Evolutionary conservation across 1,140 invertebrate genomes (phyloP).

Genomic region (Leptoteleia sp.): DNA sequence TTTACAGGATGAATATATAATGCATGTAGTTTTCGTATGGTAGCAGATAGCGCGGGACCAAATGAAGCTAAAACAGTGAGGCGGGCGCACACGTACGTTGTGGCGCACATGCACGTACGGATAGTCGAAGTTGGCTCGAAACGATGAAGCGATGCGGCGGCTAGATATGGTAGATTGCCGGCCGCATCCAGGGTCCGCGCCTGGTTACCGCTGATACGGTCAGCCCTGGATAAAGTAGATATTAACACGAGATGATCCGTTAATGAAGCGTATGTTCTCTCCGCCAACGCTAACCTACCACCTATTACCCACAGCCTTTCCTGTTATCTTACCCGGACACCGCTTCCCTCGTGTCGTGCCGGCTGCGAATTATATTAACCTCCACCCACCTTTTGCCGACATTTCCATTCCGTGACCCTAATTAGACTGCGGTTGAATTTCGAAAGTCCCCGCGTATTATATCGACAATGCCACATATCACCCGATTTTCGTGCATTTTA

Average conservation of each 20-base stretch:
- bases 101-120: constrained; percentile 22
- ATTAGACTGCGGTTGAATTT: constrained; percentile 66
- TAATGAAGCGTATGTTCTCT: constrained; percentile 82
- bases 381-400: constrained; percentile 59
- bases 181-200: constrained; percentile 63
- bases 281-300: constrained; percentile 71
- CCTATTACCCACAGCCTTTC: constrained; percentile 81
- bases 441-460: constrained; percentile 59
- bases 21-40: constrained; percentile 58
- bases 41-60: constrained; percentile 41
- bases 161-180: constrained; percentile 65
- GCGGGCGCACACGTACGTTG: constrained; percentile 19
- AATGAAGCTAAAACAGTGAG: constrained; percentile 56
- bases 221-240: constrained; percentile 80
- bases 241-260: constrained; percentile 83
- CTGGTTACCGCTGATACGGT: constrained; percentile 68
- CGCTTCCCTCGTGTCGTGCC: constrained; percentile 72
- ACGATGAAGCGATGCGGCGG: constrained; percentile 57
- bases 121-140: constrained; percentile 54
- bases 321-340: constrained; percentile 82
- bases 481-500: constrained; percentile 58
- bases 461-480: constrained; percentile 58
- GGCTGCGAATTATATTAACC: constrained; percentile 78
- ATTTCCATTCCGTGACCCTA: constrained; percentile 67
- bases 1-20: constrained; percentile 66